Conservation (phyloP, 2,797 vertebrate species). For the Sebastes hubbsi region DNA sequence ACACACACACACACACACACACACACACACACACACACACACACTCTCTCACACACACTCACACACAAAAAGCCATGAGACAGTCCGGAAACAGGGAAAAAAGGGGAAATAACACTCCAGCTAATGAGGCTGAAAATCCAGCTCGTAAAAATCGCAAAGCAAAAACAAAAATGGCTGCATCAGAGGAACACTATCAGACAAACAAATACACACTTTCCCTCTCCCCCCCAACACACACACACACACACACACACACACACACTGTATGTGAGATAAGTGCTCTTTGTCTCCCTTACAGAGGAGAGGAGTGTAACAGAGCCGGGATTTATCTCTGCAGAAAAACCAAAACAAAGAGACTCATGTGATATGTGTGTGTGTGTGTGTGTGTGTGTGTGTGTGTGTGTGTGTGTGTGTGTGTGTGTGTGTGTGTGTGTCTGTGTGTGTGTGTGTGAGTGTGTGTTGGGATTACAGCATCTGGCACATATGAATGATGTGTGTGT, state of each 20-base stretch:
- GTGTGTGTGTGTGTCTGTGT: constrained; percentile 1
- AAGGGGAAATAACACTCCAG: neutral
- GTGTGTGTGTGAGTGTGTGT: constrained; percentile 1
- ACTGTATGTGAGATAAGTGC: constrained; percentile 53
- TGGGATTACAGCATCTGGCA: constrained; percentile 44
- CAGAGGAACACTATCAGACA: constrained; percentile 16
- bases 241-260: neutral
- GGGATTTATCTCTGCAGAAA: constrained; percentile 66
- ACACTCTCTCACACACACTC: too few species aligned
- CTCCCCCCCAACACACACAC: neutral
- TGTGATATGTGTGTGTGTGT: constrained; percentile 47
- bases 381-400: neutral
- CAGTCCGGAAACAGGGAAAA: neutral
- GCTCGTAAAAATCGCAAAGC: constrained; percentile 6
- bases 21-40: neutral
- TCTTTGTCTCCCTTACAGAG: constrained; percentile 68
- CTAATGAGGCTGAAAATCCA: constrained; percentile 25
- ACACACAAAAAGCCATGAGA: neutral
- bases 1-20: neutral
- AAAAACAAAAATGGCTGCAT: constrained; percentile 26
- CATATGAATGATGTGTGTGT: constrained; percentile 38
- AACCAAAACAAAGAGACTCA: constrained; percentile 74
- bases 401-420: constrained; percentile 4
- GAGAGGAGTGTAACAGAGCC: constrained; percentile 71
- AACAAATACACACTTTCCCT: neutral